These are phyloP conservation scores for Chaetura pelagica DNA, from an alignment of 2,113 vertebrate species.

Conservation along the genomic window DNA sequence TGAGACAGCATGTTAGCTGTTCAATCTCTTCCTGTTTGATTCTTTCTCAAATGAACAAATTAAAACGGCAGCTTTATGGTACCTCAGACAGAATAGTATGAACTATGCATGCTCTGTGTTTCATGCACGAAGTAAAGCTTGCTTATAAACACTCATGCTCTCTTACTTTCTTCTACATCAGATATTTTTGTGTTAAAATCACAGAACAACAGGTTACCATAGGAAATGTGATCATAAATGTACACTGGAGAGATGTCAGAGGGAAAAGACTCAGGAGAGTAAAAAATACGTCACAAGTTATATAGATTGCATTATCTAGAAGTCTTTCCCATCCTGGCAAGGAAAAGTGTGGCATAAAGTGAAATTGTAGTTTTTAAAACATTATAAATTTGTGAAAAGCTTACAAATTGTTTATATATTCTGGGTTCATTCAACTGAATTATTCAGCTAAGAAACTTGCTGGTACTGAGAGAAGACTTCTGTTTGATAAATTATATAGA, in stretches of 20 bases:
- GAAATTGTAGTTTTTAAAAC: neutral
- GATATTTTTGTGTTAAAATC: neutral
- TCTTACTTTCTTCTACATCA: neutral
- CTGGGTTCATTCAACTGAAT: neutral
- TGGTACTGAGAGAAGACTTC: neutral
- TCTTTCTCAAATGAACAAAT: neutral
- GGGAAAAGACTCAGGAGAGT: neutral
- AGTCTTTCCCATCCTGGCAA: neutral
- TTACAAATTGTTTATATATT: neutral
- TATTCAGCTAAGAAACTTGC: neutral
- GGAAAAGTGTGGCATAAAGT: neutral
- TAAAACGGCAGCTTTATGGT: neutral
- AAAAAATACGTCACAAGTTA: neutral
- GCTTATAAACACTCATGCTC: neutral
- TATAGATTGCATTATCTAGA: neutral
- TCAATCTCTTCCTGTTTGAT: neutral
- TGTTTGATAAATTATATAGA: neutral
- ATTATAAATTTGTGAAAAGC: neutral
- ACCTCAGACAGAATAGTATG: neutral
- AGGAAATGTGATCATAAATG: neutral
- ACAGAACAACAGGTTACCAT: neutral
- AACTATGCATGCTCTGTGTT: neutral
- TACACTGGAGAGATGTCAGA: neutral
- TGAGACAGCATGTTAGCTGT: neutral
- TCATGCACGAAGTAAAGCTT: neutral